Evolutionary conservation across 2,888 invertebrate genomes (phyloP), one percentile per base, ranked within the genome.

Genomic region (Nebria salina): DNA sequence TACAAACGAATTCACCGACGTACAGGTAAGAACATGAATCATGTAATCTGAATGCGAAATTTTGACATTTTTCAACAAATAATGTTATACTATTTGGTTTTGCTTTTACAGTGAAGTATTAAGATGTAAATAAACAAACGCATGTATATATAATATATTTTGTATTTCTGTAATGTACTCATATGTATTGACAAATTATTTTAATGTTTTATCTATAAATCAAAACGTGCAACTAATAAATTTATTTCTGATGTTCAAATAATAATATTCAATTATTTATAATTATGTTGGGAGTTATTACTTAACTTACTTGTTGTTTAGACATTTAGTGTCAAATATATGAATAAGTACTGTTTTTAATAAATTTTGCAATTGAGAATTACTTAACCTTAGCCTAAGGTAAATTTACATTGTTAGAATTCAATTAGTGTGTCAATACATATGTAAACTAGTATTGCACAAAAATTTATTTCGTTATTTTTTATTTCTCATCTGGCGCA

Each of bases 1-100:
- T 25, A 70, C 70, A 70, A 70, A 70, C 70, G 13, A 25, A 70
- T 70, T 70, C 25, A 34, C 70, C 70, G 70, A 70, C 70, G 25
- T 9, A 70, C 34, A 25, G n/a, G 70, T 11, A 70, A 25, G 54
- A 54, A 54, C 54, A 54, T 54, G 54, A 54, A 54, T 54, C 54
- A 54, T 54, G 54, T 54, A 54, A 54, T 54, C 54, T 54, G 11
- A 54, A 54, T 54, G 54, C 54, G 54, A 54, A 54, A 8, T 54
- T 54, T 54, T 54, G 54, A 13, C 54, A 54, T 54, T 54, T 54
- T 54, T 54, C 7, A 54, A 54, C 54, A 54, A 54, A 54, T 54
- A 54, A 54, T 1, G 54, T 54, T 7, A 54, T 13, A 54, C 3
- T 54, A 11, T 54, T 54, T 13, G 4, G 8, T 13, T 54, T 54